Base-by-base conservation (phyloP, 2,888 invertebrate species). In the Ornithoptera priamus region DNA sequence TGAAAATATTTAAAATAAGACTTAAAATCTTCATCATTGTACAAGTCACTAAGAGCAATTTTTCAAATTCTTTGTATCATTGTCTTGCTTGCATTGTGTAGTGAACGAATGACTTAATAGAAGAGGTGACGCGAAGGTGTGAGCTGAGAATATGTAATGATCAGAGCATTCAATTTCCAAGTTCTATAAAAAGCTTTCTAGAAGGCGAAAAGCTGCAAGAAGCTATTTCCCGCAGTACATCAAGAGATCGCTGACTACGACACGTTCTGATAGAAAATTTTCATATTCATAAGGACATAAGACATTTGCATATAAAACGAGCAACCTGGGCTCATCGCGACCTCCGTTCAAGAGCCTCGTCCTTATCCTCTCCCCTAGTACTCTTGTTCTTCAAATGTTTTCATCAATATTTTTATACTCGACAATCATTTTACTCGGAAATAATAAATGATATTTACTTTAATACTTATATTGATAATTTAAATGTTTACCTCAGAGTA, bases 251-350 rank as follows among this genome's bases (percentile, higher is more conserved):
- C 90, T 91, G 92, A 90, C 89, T 86, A 85, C 86, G 90, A 89
- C 91, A 89, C 87, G 89, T 89, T 89, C 89, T 92, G 90, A 92
- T 92, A 92, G 91, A 92, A 92, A 92, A 92, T 92, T 92, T 92
- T 92, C 92, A 92, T 92, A 92, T 92, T 92, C 92, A 92, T 92
- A 92, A 92, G 90, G 87, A 89, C 88, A 89, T 87, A 81, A 83
- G 79, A 83, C 85, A 92, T 92, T 92, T 90, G 87, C 92, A 92
- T 92, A 91, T 89, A 92, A 92, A 92, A 92, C 92, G 91, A 91
- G 90, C 88, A 87, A 86, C 86, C 85, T 85, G 83, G 83, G 81
- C 78, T 81, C 80, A 83, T 78, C 79, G 72, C 71, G 71, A 74
- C 76, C 77, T 78, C 78, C 36, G 82, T 80, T 86, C 83, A 83